Conservation (phyloP, 2,113 vertebrate species). For the Morone chrysops region DNA sequence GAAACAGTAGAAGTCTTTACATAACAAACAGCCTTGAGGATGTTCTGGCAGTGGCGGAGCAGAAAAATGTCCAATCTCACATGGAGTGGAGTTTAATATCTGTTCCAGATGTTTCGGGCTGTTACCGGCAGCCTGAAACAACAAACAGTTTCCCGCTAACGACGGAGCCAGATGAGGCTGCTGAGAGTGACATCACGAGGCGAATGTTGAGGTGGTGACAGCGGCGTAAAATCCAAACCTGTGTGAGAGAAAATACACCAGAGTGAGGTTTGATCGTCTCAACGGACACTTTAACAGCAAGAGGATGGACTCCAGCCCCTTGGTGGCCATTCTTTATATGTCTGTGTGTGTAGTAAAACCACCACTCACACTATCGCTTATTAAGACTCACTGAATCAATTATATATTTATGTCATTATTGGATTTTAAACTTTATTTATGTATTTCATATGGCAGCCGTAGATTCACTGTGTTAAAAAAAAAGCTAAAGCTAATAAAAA, state of each 20-base stretch:
- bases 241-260: neutral
- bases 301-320: no score
- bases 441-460: no score
- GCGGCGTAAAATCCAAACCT: neutral
- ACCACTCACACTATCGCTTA: no score
- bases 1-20: neutral
- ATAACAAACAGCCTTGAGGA: conserved; percentile 5
- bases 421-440: no score
- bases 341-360: neutral
- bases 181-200: neutral
- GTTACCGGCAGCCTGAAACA: conserved; percentile 26
- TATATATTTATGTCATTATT: no score
- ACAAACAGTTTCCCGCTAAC: conserved; percentile 25
- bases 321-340: neutral
- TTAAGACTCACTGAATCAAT: no score
- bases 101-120: conserved; percentile 17
- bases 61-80: neutral
- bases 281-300: neutral
- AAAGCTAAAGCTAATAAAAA: no score
- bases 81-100: neutral
- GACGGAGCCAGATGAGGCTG: neutral
- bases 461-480: no score
- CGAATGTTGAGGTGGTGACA: conserved; percentile 6
- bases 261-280: neutral
- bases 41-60: conserved; percentile 16